Evolutionary conservation across 2,888 invertebrate genomes (phyloP).

Genomic region (Plebejus anna): DNA sequence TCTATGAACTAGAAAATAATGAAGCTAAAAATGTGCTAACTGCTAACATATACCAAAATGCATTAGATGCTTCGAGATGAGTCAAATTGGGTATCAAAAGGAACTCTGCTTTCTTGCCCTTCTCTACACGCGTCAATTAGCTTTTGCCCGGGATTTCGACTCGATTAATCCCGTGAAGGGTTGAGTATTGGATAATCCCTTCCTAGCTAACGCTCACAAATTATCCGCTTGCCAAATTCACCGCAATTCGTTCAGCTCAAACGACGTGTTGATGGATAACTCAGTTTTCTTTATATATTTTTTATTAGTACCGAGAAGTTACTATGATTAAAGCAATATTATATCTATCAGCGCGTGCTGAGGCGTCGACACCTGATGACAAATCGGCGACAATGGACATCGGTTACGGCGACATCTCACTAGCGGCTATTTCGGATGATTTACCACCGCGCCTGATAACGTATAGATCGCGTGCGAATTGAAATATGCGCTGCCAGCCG

Average conservation of each 20-base stretch:
- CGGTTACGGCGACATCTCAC: conserved; percentile 26
- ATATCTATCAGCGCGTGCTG: conserved; percentile 9
- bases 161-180: neutral
- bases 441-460: conserved; percentile 15
- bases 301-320: conserved; percentile 4
- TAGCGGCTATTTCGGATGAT: conserved; percentile 28
- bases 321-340: conserved; percentile 20
- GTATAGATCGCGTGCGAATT: conserved; percentile 21
- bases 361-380: conserved; percentile 27
- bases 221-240: conserved; percentile 3
- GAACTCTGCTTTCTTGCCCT: no score
- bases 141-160: neutral
- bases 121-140: no score
- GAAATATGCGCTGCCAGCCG: conserved; percentile 1
- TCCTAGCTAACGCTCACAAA: neutral
- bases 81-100: no score
- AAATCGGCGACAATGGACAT: conserved; percentile 24
- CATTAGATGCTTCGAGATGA: no score
- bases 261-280: neutral
- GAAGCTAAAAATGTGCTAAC: no score
- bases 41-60: no score
- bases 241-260: neutral
- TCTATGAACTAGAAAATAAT: no score
- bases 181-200: neutral
- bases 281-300: neutral